Conservation (phyloP, 2,797 vertebrate species). For the Limnodromus scolopaceus region DNA sequence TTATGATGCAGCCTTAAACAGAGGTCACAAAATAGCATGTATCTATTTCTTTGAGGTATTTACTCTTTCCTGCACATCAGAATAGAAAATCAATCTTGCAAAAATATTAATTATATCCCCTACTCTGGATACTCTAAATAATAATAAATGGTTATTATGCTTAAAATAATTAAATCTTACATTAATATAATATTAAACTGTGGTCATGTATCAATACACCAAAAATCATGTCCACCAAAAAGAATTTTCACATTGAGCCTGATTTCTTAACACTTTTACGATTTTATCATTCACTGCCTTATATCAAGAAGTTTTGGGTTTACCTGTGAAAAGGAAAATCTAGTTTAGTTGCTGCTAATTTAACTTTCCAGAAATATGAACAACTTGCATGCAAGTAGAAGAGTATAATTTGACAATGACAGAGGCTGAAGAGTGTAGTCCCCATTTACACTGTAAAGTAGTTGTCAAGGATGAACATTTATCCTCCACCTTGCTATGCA, state of each 20-base stretch:
- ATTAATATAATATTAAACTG: neutral
- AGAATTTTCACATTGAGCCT: neutral
- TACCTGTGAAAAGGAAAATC: neutral
- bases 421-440: neutral
- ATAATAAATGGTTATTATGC: neutral
- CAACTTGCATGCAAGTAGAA: neutral
- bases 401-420: neutral
- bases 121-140: neutral
- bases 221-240: neutral
- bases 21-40: neutral
- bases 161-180: neutral
- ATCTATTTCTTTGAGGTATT: neutral
- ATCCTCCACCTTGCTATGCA: neutral
- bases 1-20: neutral
- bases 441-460: neutral
- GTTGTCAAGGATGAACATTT: neutral
- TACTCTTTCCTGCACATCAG: neutral
- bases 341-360: neutral
- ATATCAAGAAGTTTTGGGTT: neutral
- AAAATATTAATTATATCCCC: neutral
- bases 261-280: neutral
- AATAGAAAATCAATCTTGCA: neutral
- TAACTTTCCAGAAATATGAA: neutral
- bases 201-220: neutral
- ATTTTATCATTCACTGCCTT: neutral